Evolutionary conservation across 2,113 vertebrate genomes (phyloP).

Genomic region (cattle (Bos taurus)): ARS-UCD2.0 NC_037357.1:80722501-80723000

Average conservation of each 20-base stretch:
- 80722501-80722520: background rate
- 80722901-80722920: background rate
- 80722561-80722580: background rate
- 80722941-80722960: background rate
- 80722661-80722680: background rate
- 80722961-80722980: background rate
- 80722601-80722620: background rate
- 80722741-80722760: background rate
- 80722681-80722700: background rate
- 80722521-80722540: background rate
- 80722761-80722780: background rate
- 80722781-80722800: background rate
- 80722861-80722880: background rate
- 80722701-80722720: background rate
- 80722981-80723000: background rate
- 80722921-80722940: background rate
- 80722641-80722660: constrained; percentile 11
- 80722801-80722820: background rate
- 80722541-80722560: background rate
- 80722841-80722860: background rate
- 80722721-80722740: background rate
- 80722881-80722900: background rate
- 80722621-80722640: background rate
- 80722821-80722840: background rate
- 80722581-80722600: background rate